Percentiles rank a stretch among this genome's conserved stretches.
Evolutionary conservation across 1,140 invertebrate species (phyloP).

Genomic region (Druon quercuslanigerum): DNA sequence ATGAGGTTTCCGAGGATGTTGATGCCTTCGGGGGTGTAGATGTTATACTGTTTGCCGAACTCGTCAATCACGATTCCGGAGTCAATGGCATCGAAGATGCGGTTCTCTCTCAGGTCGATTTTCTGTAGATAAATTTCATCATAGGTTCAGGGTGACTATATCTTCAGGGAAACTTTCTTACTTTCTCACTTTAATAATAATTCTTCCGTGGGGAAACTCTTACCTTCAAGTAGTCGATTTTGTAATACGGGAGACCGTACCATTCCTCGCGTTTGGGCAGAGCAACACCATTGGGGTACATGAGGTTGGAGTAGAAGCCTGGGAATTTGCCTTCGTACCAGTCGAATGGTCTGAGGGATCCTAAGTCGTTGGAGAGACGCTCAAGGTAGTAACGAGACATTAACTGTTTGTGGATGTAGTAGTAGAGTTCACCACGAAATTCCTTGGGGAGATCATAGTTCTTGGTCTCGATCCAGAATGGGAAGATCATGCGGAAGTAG

Average conservation of each 20-base stretch:
- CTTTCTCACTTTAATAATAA: no score
- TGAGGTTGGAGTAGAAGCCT: conserved; percentile 81
- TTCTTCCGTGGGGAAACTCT: background rate
- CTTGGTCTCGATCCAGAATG: conserved; percentile 79
- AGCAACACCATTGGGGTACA: conserved; percentile 80
- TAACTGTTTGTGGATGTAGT: conserved; percentile 79
- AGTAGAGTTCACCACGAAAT: conserved; percentile 79
- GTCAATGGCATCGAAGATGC: no score
- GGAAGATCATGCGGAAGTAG: conserved; percentile 81
- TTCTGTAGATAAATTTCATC: no score
- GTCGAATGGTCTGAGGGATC: conserved; percentile 78
- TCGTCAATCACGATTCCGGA: no score
- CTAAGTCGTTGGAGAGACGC: conserved; percentile 79
- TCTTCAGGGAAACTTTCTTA: background rate
- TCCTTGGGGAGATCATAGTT: conserved; percentile 75
- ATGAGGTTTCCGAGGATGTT: no score
- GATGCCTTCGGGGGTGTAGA: no score
- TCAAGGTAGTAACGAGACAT: conserved; percentile 82
- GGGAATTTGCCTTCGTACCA: conserved; percentile 76
- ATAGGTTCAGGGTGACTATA: background rate
- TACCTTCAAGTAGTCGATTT: conserved; percentile 66
- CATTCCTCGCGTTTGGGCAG: conserved; percentile 77
- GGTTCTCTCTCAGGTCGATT: no score
- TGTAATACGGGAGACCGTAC: conserved; percentile 61
- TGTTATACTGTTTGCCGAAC: no score